Evolutionary conservation across 2,888 invertebrate genomes (phyloP).

Genomic region (Neria commutata): DNA sequence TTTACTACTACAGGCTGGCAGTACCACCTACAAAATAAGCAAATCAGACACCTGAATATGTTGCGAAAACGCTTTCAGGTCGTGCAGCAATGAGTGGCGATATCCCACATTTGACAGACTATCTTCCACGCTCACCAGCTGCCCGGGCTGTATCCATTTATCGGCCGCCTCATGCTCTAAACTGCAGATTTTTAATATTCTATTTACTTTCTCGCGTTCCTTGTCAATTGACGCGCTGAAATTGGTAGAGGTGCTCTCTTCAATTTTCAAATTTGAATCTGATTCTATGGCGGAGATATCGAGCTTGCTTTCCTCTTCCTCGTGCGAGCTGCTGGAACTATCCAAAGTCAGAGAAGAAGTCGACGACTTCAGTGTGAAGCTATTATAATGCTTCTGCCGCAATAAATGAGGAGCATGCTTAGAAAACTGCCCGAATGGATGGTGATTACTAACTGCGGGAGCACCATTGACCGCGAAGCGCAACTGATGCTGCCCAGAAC

Average conservation of each 20-base stretch:
- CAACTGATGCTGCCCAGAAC: conserved; percentile 24
- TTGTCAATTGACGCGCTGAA: not conserved
- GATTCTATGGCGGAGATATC: not conserved
- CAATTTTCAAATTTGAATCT: not conserved
- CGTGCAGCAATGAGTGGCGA: conserved; percentile 48
- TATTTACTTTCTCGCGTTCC: conserved; percentile 19
- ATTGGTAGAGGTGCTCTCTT: not conserved
- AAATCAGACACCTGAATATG: conserved; percentile 32
- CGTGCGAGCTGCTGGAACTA: conserved; percentile 17
- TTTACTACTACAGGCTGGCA: too few relatives aligned
- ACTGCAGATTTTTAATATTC: conserved; percentile 19
- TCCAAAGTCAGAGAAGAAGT: conserved; percentile 16
- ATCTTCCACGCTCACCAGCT: conserved; percentile 49
- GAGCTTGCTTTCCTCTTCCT: not conserved
- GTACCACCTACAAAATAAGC: too few relatives aligned
- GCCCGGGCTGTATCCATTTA: conserved; percentile 57
- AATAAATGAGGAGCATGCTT: conserved; percentile 9
- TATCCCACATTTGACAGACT: conserved; percentile 43
- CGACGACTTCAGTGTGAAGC: conserved; percentile 5
- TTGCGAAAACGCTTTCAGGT: conserved; percentile 49
- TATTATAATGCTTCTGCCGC: not conserved
- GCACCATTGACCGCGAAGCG: too few relatives aligned
- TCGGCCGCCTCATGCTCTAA: conserved; percentile 24
- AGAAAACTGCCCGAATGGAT: conserved; percentile 7
- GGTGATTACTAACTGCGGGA: not conserved